A percentile compares a stretch with the other conserved stretches of the same genome.
phyloP scores from a whole-genome alignment of 2,888 invertebrate species.

The Acronicta psi region DNA sequence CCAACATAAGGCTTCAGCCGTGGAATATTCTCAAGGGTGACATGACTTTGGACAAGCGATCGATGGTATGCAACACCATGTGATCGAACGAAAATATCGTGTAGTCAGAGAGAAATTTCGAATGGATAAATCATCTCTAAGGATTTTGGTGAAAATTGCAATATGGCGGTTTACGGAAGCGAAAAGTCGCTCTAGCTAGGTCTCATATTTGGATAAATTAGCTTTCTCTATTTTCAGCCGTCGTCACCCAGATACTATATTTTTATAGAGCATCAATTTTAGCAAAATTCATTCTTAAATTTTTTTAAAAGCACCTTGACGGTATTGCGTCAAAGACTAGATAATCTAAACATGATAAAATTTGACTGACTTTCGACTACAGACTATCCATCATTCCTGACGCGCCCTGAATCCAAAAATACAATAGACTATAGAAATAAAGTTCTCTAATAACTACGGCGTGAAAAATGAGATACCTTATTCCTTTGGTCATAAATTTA shows the following conservation, averaged over 20 bases:
- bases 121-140: too few species aligned
- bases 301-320: too few species aligned
- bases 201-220: too few species aligned
- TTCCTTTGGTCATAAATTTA: too few species aligned
- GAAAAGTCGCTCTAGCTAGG: too few species aligned
- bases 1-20: constrained; percentile 40
- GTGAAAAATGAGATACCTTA: constrained; percentile 12
- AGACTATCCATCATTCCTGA: constrained; percentile 31
- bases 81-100: background rate
- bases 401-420: constrained; percentile 26
- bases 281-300: too few species aligned
- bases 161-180: too few species aligned
- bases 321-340: background rate
- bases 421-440: constrained; percentile 35
- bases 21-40: constrained; percentile 14
- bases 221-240: too few species aligned
- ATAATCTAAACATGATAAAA: constrained; percentile 6
- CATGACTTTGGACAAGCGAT: background rate
- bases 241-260: too few species aligned
- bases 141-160: too few species aligned
- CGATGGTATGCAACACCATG: constrained; percentile 3
- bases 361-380: background rate
- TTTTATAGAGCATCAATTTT: too few species aligned
- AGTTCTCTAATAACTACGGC: constrained; percentile 15
- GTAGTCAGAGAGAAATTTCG: too few species aligned